Evolutionary conservation across 2,888 invertebrate species (phyloP), one percentile per base, ranked within the genome.

Genomic region (Galerucella pusilla): DNA sequence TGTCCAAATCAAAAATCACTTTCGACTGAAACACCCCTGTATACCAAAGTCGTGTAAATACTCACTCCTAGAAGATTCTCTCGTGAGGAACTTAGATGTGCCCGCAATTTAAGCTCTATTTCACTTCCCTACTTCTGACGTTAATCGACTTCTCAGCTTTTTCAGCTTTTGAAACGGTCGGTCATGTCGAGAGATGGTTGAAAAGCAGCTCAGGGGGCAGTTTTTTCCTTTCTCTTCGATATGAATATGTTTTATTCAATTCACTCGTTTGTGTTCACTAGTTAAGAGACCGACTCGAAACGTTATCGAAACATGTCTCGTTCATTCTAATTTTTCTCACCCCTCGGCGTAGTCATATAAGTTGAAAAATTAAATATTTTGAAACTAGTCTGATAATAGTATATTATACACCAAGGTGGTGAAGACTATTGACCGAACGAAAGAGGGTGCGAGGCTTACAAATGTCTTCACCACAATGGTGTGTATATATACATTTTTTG

Each of bases 131-230:
- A 84, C 85, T 84, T 81, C 84, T 87, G 87, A 87, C 87, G 85
- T 87, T 87, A 87, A 87, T 87, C 86, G 87, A 87, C 87, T 86
- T 86, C 85, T n/a, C n/a, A n/a, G n/a, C n/a, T n/a, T n/a, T n/a
- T n/a, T 85, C 85, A 85, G 86, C 85, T 84, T 84, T 85, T 85
- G 83, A 83, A 84, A 83, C 83, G 82, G 84, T 84, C 84, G 80
- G 81, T 81, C 81, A 82, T 80, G 78, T 81, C 72, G 80, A 81
- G 82, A 81, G 83, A 79, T 73, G 75, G 78, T 73, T 74, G 73
- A 25, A 70, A 68, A 73, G 76, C 71, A 64, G 73, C 73, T 65
- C 49, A 54, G 71, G 68, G 76, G 74, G 75, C 72, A 72, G 71
- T 76, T 78, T 78, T 71, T 76, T 75, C 73, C 78, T 75, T 75